Conservation (phyloP, 1,140 invertebrate species). For the Caenorhabditis elegans region DNA sequence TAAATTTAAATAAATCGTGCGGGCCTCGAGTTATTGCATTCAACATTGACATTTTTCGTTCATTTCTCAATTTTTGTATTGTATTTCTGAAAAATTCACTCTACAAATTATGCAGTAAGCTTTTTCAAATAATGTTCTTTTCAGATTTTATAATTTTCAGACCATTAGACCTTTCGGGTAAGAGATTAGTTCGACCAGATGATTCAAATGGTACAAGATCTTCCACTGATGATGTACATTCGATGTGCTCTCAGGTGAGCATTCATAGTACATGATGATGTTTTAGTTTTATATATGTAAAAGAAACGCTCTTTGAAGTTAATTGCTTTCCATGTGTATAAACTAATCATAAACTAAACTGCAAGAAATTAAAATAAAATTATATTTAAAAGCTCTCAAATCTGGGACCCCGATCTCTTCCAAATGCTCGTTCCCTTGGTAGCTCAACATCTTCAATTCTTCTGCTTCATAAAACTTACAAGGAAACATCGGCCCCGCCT, state of each 20-base stretch:
- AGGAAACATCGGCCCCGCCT: neutral
- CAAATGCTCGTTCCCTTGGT: neutral
- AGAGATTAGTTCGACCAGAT: neutral
- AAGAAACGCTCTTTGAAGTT: no score
- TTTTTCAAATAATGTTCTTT: neutral
- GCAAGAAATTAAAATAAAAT: no score
- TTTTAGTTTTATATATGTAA: neutral
- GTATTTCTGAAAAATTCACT: no score
- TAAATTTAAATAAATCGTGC: no score
- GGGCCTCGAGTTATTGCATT: no score
- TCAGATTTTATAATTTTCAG: neutral
- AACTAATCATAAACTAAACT: no score
- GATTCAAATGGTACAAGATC: neutral
- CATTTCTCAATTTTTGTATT: no score
- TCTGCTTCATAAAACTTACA: neutral
- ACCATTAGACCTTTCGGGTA: neutral
- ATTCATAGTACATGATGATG: no score
- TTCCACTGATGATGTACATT: conserved; percentile 2
- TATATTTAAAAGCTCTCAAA: no score
- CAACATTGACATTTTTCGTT: no score
- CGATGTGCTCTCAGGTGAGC: neutral
- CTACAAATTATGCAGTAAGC: neutral
- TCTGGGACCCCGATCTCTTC: neutral
- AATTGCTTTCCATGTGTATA: no score
- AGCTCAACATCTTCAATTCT: neutral